Evolutionary conservation across 2,113 vertebrate genomes (phyloP), one percentile per base, ranked within the genome.

Genomic region (Euleptes europaea): DNA sequence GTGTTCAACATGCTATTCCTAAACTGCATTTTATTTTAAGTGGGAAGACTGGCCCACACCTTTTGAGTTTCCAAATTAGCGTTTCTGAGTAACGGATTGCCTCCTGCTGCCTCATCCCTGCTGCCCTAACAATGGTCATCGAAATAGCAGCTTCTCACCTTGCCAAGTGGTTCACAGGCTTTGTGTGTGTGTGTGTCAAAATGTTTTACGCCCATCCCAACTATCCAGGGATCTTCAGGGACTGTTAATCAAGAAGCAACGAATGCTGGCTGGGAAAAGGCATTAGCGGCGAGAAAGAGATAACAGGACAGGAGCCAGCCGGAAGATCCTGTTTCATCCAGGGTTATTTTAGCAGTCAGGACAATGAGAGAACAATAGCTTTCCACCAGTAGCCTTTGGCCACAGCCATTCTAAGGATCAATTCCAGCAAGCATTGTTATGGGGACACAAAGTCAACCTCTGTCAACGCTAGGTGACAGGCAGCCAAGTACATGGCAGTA

Each of bases 311-410:
- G 47, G 74, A 87, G 88, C 78, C 88, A 91, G 88, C 35, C 79
- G 89, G 83, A 33, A 84, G 87, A 88, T 92, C 67, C 66, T 49
- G 84, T 94, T 95, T 91, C 92, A 77, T 86, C 60, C 86, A 31
- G 69, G 78, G 74, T 89, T 91, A 84, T 91, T 95, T 90, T 84
- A 80, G 82, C 82, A 78, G 87, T 85, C 57, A 83, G 84, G 85
- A 92, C 88, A 88, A 90, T 15, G 66, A 80, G 86, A 70, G 86
- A 86, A 92, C 86, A 93, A 88, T 65, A 84, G 76, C 17, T 49
- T 90, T 72, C 65, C 14, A 74, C 21, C 14, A 70, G 44, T 38
- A 84, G 83, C 40, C 26, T 65, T 83, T 69, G 84, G 83, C 77
- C 80, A 78, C 81, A 73, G 21, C 0, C 19, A 80, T 51, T 82